Evolutionary conservation across 2,888 invertebrate species (phyloP), one percentile per base, ranked within the genome.

Genomic region (Drosophila meridiana): DNA sequence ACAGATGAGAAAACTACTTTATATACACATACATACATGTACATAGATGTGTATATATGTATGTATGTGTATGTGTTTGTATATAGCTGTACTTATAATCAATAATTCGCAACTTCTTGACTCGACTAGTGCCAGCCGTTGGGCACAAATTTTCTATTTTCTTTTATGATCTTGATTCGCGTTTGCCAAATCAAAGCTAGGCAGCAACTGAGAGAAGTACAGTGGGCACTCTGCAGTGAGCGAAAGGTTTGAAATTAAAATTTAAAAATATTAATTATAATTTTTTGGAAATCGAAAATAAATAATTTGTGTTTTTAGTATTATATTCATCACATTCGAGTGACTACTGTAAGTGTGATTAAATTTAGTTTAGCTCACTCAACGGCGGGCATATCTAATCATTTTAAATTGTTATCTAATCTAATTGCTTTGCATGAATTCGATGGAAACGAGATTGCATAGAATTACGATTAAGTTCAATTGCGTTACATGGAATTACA

Each of bases 41-140:
- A 7, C 6, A 13, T 38, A 20, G 13, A n/a, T 7, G 14, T 13
- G 2, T 8, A 14, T 32, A 6, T 9, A 8, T 36, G 14, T 11
- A 7, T 13, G 26, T 26, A 45, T 36, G 57, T 32, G n/a, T 57
- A n/a, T 9, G 2, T 42, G 14, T 40, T 6, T 40, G 7, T 8
- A 42, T 13, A 56, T 40, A 32, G 38, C 56, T 55, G 56, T 50
- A 53, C 20, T 56, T 52, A 73, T 73, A 82, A 84, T 84, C 83
- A 82, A 83, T 83, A 86, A 74, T 67, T 69, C 62, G 63, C 66
- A 79, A 75, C 80, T 73, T 83, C 78, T 71, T 71, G 13, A 48
- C 53, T 48, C 34, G 70, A 70, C 47, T 59, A 73, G 40, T 43
- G 14, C 5, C 50, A 26, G 32, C 26, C 20, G 42, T 20, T 47